These are phyloP conservation scores for Gnathonemus echidnorhynchus DNA, from an alignment of 2,113 vertebrate species.

Conservation along the genomic window DNA sequence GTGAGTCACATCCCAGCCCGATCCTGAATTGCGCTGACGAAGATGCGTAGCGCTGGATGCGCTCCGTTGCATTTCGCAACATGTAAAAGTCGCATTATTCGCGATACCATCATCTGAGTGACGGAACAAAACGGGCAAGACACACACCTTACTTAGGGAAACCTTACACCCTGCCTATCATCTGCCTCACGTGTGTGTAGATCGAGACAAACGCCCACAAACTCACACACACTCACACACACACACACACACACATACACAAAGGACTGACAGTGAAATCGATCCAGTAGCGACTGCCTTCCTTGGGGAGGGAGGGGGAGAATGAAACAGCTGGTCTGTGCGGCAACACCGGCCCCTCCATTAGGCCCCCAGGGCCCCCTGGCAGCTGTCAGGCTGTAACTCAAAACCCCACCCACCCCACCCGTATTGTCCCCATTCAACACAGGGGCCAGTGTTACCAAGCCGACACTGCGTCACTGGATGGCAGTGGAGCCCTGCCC, in stretches of 20 bases:
- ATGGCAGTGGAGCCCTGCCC: slow-evolving; percentile 23
- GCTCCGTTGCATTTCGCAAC: background rate
- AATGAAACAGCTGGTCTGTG: slow-evolving; percentile 25
- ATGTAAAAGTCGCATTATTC: background rate
- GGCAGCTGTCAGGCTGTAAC: slow-evolving; percentile 36
- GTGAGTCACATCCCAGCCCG: background rate
- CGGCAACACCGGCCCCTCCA: slow-evolving; percentile 1
- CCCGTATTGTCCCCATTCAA: slow-evolving; percentile 40
- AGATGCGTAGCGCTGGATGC: background rate
- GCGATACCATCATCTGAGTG: background rate
- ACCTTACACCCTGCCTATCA: background rate
- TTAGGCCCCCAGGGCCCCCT: slow-evolving; percentile 14
- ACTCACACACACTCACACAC: background rate
- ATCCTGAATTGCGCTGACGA: background rate
- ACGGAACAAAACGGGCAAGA: background rate
- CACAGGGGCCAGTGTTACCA: slow-evolving; percentile 41
- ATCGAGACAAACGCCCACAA: background rate
- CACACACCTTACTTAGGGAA: background rate
- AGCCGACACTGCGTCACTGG: slow-evolving; percentile 26
- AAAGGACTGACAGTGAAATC: slow-evolving; percentile 1
- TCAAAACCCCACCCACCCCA: slow-evolving; percentile 11
- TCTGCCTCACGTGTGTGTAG: background rate
- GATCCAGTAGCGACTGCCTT: background rate
- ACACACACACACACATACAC: background rate
- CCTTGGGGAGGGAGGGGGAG: background rate